phyloP scores from a whole-genome alignment of 2,113 vertebrate species.

The Python bivittatus region DNA sequence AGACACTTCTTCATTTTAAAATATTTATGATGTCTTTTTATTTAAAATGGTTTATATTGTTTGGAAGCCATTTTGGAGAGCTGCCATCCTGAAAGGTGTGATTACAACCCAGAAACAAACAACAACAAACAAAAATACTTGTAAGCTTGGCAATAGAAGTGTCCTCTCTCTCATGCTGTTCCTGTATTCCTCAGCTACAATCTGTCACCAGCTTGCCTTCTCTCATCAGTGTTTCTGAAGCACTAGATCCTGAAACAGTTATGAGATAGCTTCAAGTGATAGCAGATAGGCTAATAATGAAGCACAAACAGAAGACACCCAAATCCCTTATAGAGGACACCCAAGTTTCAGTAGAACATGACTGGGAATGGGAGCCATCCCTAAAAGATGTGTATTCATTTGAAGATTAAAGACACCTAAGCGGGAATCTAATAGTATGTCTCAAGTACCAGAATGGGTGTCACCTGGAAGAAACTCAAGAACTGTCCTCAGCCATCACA shows the following conservation, averaged over 20 bases:
- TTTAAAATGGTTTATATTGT: background rate
- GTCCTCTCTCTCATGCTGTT: background rate
- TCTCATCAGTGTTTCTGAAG: background rate
- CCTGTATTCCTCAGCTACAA: background rate
- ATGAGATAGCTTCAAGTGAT: background rate
- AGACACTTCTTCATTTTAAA: background rate
- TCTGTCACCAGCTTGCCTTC: background rate
- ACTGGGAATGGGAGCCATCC: background rate
- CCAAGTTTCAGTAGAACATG: background rate
- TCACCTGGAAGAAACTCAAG: background rate
- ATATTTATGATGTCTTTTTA: background rate
- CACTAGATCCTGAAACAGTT: background rate
- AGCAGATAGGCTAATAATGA: background rate
- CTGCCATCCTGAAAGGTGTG: background rate
- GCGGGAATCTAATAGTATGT: background rate
- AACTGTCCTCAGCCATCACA: background rate
- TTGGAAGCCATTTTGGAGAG: background rate
- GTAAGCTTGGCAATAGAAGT: background rate
- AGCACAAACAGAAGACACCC: background rate
- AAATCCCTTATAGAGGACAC: background rate
- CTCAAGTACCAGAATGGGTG: background rate
- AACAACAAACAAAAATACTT: background rate
- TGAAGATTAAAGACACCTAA: background rate
- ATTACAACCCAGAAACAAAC: background rate
- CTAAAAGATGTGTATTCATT: background rate